Base-by-base conservation (phyloP, 2,797 vertebrate species). In the Scleropages formosus region DNA sequence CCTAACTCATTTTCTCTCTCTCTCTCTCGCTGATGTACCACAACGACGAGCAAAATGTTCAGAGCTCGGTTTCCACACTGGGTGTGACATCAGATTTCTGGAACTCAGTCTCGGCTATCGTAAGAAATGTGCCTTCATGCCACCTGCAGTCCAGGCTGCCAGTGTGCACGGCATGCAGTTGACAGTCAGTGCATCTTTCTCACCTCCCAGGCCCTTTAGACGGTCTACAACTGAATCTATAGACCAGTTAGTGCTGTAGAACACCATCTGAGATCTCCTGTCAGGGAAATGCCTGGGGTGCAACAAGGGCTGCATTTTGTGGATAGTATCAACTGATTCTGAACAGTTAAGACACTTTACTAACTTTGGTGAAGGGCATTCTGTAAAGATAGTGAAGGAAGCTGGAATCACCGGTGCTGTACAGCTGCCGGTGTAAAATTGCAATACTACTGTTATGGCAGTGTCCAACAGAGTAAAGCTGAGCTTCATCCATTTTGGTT, bases 51-150 rank as follows among this genome's bases (percentile, higher is more conserved):
- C 73, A 72, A 75, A 76, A 80, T 18, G 9, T 80, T 53, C 60
- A 39, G 75, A 72, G 59, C 51, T 56, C 67, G 4, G 31, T 31
- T 59, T 80, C 80, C 82, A 71, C 1, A 18, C 26, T 56, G 72
- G 39, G 79, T 80, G 83, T 83, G 76, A 84, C 80, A 78, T 80
- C 77, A 72, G 82, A 75, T 85, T 78, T 10, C 31, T 79, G 82
- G 72, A 80, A 78, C 80, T 80, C 73, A 76, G 74, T 26, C 67
- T 59, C 73, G 63, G 80, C 65, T 51, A 26, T 56, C 16, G 3
- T 12, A 15, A 24, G 60, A 51, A 44, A 22, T 62, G 12, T 13
- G 4, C 16, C 71, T 39, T 31, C 16, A 22, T 24, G n/a, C n/a
- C n/a, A n/a, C n/a, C n/a, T 12, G 53, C 1, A 18, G 9, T 56